Evolutionary conservation across 23 tunicate genomes (phyloP).

Genomic region (Trididemnum miniatum): DNA sequence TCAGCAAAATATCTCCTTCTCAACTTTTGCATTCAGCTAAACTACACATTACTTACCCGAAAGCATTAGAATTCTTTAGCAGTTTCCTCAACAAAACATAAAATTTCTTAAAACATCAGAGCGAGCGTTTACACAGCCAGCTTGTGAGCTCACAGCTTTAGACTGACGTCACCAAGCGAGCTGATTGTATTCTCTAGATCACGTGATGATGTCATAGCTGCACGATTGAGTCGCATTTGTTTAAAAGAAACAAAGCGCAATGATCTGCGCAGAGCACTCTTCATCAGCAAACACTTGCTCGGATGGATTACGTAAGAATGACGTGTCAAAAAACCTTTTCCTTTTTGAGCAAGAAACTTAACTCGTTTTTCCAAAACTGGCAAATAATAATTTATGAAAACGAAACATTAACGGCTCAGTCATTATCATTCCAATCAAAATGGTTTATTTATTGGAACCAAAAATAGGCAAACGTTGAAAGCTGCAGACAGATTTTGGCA

Average conservation of each 20-base stretch:
- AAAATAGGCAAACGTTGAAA: too few species aligned
- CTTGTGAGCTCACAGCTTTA: slow-evolving; percentile 69
- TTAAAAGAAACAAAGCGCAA: slow-evolving; percentile 17
- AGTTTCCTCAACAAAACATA: not conserved
- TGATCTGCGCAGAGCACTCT: not conserved
- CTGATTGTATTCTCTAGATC: slow-evolving; percentile 69
- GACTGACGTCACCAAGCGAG: slow-evolving; percentile 85
- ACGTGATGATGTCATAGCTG: slow-evolving; percentile 93
- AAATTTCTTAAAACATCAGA: not conserved
- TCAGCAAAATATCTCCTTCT: too few species aligned
- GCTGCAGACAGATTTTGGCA: too few species aligned
- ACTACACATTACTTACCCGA: slow-evolving; percentile 65
- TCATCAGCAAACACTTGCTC: not conserved
- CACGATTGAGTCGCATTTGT: slow-evolving; percentile 40
- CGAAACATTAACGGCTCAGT: too few species aligned
- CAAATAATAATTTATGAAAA: too few species aligned
- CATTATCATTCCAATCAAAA: too few species aligned
- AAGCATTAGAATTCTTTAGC: slow-evolving; percentile 36
- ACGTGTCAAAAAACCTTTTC: slow-evolving; percentile 17
- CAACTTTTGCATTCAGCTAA: too few species aligned
- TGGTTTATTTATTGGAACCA: too few species aligned
- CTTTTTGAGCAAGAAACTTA: not conserved
- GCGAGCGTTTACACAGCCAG: slow-evolving; percentile 20
- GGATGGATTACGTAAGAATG: slow-evolving; percentile 26
- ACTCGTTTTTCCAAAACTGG: not conserved